Evolutionary conservation across 2,797 vertebrate genomes (phyloP), one percentile per base, ranked within the genome.

Genomic region (Alosa sapidissima): DNA sequence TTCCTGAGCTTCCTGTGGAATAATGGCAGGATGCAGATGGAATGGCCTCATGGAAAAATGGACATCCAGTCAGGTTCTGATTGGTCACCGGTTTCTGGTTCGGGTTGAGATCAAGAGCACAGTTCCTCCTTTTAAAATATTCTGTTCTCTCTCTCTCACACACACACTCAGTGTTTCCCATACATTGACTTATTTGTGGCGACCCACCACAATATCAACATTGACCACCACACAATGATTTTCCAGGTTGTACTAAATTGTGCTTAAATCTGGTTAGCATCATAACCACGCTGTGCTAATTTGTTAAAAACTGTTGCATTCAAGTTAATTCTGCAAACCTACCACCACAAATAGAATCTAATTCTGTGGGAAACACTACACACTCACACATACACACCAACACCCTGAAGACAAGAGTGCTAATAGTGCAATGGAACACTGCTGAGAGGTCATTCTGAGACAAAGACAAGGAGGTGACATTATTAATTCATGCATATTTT

Each of bases 401-500:
- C 54, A 24, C 41, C 41, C 41, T 41, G 41, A 41, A 75, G 11
- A 11, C n/a, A n/a, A n/a, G n/a, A n/a, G n/a, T n/a, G n/a, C 13
- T 36, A 68, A 13, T 24, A 2, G 58, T 33, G 28, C 24, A 62
- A 6, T 62, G 36, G 33, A 41, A 72, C 68, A 78, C 72, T 45
- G 13, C 19, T 78, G 41, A 16, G 41, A 78, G 72, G 72, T 78
- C 36, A 78, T 78, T 78, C 16, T 78, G 72, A 85, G 7, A 87
- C 1, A 90, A 55, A 92, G 88, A 91, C 4, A 13, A 51, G 36
- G 8, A 81, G 51, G 88, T 24, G 85, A 89, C 85, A 82, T 36
- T 82, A 88, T 93, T 94, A 93, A 91, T 95, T 96, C 96, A 96
- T 96, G 96, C 96, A 96, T 96, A 96, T 96, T 96, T 96, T 96